A percentile compares a stretch with the other conserved stretches of the same genome.
Evolutionary conservation across 2,797 vertebrate species (phyloP).

Genomic region (Sebastes diploproa): DNA sequence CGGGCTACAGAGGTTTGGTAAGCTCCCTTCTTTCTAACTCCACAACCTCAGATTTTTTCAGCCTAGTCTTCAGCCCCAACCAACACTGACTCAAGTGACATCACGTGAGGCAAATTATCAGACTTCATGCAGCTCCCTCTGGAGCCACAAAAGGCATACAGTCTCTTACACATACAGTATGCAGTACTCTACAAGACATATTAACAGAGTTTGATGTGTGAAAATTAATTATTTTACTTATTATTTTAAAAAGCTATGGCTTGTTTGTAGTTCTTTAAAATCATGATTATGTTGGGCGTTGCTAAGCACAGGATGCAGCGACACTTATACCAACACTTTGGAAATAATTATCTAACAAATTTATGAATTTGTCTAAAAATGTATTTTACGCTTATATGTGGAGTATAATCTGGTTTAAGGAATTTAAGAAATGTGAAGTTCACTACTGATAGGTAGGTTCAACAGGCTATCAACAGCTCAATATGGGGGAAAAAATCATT

Average conservation of each 20-base stretch:
- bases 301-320: not conserved
- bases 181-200: fast-evolving
- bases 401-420: not conserved
- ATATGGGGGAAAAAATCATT: too few relatives aligned
- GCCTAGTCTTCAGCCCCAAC: not conserved
- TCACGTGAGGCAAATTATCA: not conserved
- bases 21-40: not conserved
- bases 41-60: not conserved
- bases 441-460: not conserved
- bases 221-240: too few relatives aligned
- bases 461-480: not conserved
- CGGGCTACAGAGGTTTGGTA: not conserved
- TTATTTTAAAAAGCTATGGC: too few relatives aligned
- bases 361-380: too few relatives aligned
- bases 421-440: not conserved
- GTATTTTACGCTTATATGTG: not conserved
- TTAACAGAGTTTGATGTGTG: too few relatives aligned
- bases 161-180: too few relatives aligned
- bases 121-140: not conserved
- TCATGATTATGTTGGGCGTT: not conserved
- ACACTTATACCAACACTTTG: not conserved
- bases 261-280: not conserved
- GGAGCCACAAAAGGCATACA: not conserved
- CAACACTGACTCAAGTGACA: not conserved
- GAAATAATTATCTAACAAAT: too few relatives aligned